Base-by-base conservation (phyloP, 2,797 vertebrate species). In the Bovichtus variegatus region DNA sequence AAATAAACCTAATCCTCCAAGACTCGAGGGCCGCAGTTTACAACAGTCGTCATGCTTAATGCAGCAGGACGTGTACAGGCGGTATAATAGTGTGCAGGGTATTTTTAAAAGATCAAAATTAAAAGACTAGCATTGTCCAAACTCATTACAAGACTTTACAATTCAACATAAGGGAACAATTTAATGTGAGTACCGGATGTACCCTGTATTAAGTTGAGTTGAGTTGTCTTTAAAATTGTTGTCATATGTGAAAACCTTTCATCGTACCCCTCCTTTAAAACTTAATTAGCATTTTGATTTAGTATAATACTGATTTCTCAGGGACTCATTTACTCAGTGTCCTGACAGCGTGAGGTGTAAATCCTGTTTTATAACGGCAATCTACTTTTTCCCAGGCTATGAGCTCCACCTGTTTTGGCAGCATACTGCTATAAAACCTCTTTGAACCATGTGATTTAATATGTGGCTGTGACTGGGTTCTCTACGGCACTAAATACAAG, bases 1-100 rank as follows among this genome's bases (percentile, higher is more conserved):
- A 80, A 74, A 61, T 53, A 62, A 44, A 61, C 63, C 19, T 11
- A 41, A 64, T 31, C 11, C 11, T 63, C 15, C 61, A 59, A 2
- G 41, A 55, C n/a, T 47, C 1, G 11, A 16, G 0, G 19, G 49
- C 55, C 58, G 9, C 10, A 6, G 50, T 44, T 41, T 62, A 29
- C 21, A 21, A 18, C 6, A 5, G 23, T 8, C 31, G 51, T 21
- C 46, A 58, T 4, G 27, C 10, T 58, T 69, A 34, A 49, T 47
- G 63, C 19, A 66, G 13, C 46, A 44, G 12, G 73, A 65, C 27
- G 27, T 23, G 62, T 34, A n/a, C n/a, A n/a, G n/a, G n/a, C n/a
- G n/a, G n/a, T n/a, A n/a, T n/a, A n/a, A n/a, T n/a, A n/a, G n/a
- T n/a, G n/a, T n/a, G 16, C 1, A 46, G 68, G 36, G 13, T 40